Evolutionary conservation across 2,888 invertebrate species (phyloP).

Genomic region (Epinotia ramella): DNA sequence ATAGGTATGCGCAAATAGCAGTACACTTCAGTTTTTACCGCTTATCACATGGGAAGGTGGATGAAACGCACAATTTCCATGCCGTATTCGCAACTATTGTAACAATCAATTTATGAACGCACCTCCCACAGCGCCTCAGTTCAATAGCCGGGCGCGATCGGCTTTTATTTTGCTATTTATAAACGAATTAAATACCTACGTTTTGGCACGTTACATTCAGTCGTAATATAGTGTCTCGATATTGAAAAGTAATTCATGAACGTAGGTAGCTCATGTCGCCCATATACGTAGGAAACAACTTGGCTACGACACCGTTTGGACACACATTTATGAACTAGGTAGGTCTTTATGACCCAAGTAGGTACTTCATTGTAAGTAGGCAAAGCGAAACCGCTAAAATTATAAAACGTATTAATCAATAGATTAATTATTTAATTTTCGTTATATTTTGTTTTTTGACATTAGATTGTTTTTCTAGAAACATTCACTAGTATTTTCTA

Average conservation of each 20-base stretch:
- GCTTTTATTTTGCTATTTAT: slow-evolving; percentile 70
- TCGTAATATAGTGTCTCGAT: slow-evolving; percentile 25
- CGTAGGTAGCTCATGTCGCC: slow-evolving; percentile 6
- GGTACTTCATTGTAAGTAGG: too few species aligned
- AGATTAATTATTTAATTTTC: too few species aligned
- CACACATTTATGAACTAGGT: not conserved
- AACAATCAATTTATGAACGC: slow-evolving; percentile 47
- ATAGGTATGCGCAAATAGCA: too few species aligned
- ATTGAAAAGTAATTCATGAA: slow-evolving; percentile 10
- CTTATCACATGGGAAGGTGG: not conserved
- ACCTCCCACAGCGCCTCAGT: slow-evolving; percentile 64
- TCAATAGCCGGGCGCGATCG: slow-evolving; percentile 67
- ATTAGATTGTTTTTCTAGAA: too few species aligned
- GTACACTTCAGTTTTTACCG: too few species aligned
- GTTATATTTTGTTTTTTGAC: too few species aligned
- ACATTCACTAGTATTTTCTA: too few species aligned
- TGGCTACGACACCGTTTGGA: not conserved
- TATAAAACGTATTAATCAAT: too few species aligned
- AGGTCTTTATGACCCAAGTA: not conserved
- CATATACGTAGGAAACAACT: not conserved
- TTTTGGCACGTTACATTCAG: slow-evolving; percentile 54
- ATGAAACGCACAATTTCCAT: not conserved
- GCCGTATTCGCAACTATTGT: not conserved
- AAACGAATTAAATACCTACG: slow-evolving; percentile 62
- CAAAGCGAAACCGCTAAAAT: too few species aligned